These are phyloP conservation scores for Hypsopygia costalis DNA, from an alignment of 2,888 invertebrate genomes.

Conservation along the genomic window DNA sequence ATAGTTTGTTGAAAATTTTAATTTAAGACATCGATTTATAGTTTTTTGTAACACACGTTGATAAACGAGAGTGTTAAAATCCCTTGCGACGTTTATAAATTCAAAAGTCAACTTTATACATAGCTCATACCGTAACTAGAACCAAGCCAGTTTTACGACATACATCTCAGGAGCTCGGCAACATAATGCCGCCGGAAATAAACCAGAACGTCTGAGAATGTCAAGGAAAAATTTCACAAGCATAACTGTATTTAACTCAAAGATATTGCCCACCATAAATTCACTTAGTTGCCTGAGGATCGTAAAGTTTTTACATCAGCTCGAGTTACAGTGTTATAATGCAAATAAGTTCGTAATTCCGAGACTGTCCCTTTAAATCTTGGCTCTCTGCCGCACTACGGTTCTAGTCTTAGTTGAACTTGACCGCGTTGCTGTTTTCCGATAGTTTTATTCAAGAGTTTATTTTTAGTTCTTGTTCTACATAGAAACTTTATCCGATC, in stretches of 20 bases:
- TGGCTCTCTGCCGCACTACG: constrained; percentile 33
- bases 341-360: constrained; percentile 61
- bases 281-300: constrained; percentile 45
- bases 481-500: too few relatives aligned
- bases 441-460: neutral
- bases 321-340: constrained; percentile 55
- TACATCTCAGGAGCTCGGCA: constrained; percentile 1
- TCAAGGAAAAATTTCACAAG: constrained; percentile 21
- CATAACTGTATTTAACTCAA: constrained; percentile 45
- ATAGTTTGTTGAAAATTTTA: too few relatives aligned
- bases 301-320: constrained; percentile 61
- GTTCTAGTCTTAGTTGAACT: constrained; percentile 32
- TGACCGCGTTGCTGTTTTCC: neutral
- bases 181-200: constrained; percentile 2
- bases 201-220: constrained; percentile 6
- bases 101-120: neutral
- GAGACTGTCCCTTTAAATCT: constrained; percentile 40
- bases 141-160: neutral
- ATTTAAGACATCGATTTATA: too few relatives aligned
- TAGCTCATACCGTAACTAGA: neutral
- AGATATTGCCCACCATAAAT: constrained; percentile 59
- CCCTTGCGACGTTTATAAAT: neutral
- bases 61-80: too few relatives aligned
- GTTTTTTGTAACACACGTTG: too few relatives aligned
- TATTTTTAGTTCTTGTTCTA: too few relatives aligned